Percentiles rank a stretch among this genome's conserved stretches.
These are phyloP conservation scores for Epinotia demarniana DNA, from an alignment of 2,888 invertebrate species.

Conservation along the genomic window DNA sequence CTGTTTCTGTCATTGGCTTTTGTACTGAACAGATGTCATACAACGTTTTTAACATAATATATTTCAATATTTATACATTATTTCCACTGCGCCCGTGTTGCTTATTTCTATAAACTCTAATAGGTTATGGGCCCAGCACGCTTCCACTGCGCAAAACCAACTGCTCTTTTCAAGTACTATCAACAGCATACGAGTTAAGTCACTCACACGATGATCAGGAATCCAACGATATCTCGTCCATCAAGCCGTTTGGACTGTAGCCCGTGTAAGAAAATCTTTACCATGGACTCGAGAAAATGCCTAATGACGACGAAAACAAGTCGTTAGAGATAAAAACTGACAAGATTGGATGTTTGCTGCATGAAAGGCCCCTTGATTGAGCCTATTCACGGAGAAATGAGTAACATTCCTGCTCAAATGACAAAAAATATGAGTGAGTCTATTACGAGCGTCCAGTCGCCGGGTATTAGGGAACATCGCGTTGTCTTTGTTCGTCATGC, in stretches of 20 bases:
- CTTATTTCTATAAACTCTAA: too few relatives aligned
- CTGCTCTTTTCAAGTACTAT: too few relatives aligned
- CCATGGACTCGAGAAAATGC: slow-evolving; percentile 1
- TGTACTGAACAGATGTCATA: too few relatives aligned
- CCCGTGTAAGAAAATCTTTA: neutral
- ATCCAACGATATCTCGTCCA: too few relatives aligned
- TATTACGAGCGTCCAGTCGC: neutral
- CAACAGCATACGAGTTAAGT: too few relatives aligned
- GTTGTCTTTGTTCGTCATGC: slow-evolving; percentile 18
- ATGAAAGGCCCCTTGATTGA: slow-evolving; percentile 46
- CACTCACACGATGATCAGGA: too few relatives aligned
- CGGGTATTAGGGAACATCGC: slow-evolving; percentile 18
- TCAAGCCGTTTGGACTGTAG: too few relatives aligned
- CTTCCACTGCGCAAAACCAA: too few relatives aligned
- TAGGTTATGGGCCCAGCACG: slow-evolving; percentile 19
- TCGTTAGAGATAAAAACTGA: slow-evolving; percentile 36
- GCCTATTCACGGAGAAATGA: slow-evolving; percentile 45
- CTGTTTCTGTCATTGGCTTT: too few relatives aligned
- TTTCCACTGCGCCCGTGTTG: too few relatives aligned
- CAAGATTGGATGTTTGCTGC: slow-evolving; percentile 35
- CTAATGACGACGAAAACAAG: slow-evolving; percentile 30
- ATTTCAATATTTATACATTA: too few relatives aligned
- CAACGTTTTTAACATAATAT: too few relatives aligned
- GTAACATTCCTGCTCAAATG: slow-evolving; percentile 41
- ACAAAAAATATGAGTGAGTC: slow-evolving; percentile 40